Conservation (phyloP, 2,113 vertebrate genomes). For the Anolis carolinensis region DNA sequence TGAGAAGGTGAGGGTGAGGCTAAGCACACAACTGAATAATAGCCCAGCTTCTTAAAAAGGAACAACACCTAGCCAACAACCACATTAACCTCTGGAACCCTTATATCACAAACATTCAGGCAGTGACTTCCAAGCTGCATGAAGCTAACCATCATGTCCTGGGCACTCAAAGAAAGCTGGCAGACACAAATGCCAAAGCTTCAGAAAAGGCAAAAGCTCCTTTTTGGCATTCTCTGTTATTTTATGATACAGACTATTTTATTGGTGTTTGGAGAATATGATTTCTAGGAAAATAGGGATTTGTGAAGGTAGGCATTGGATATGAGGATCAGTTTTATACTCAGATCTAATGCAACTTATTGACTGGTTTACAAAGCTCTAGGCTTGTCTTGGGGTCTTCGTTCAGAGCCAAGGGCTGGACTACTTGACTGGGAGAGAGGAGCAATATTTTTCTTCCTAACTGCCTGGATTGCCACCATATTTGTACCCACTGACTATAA, state of each 20-base stretch:
- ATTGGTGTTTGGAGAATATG: neutral
- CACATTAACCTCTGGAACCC: neutral
- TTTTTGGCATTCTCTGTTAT: neutral
- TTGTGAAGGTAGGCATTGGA: neutral
- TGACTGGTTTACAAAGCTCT: neutral
- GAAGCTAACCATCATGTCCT: neutral
- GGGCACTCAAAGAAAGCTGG: neutral
- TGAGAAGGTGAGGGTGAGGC: conserved; percentile 57
- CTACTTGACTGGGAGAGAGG: too few relatives aligned
- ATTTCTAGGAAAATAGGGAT: neutral
- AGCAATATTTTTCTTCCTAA: too few relatives aligned
- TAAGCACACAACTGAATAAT: conserved; percentile 39
- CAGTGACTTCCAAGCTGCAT: neutral
- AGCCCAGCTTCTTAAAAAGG: neutral
- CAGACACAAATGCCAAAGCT: neutral
- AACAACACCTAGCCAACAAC: neutral
- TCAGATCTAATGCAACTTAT: neutral
- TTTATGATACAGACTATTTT: neutral
- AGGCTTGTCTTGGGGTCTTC: neutral
- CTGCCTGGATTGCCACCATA: too few relatives aligned
- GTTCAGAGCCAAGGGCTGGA: too few relatives aligned
- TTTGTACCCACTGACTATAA: too few relatives aligned
- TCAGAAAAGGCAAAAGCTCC: too few relatives aligned
- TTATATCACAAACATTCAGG: neutral
- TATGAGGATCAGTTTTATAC: neutral